Base-by-base conservation (phyloP, 2,888 invertebrate species). In the Erebia aethiops region DNA sequence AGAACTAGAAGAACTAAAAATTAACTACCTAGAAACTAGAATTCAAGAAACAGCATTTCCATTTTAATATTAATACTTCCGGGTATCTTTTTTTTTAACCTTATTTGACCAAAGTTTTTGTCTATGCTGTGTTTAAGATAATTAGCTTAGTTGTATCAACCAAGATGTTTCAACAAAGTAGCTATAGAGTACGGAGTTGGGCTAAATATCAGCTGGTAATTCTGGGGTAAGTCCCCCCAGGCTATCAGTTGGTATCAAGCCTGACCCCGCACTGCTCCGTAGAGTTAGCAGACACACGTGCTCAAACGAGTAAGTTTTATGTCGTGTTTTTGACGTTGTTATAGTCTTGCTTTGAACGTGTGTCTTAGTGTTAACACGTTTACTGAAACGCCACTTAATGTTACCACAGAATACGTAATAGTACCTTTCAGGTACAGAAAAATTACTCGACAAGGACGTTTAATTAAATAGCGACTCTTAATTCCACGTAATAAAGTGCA, bases 191-290 rank as follows among this genome's bases (percentile, higher is more conserved):
- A 64, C 77, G 87, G 78, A 76, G 65, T 77, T 80, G 81, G 88
- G 87, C 94, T 95, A 97, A 98, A 98, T 98, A 98, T 98, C 98
- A 98, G 98, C 98, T 98, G 98, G 98, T 98, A 98, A 98, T 98
- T 98, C 97, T 97, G 97, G 97, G 97, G 95, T 94, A 84, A 52
- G 67, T 54, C 86, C 89, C 92, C 96, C 96, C 97, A 97, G 97
- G 95, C 95, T 97, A 95, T 96, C 95, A 95, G 95, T 95, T 97
- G 97, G 96, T 98, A 97, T 97, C 92, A 94, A 92, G 94, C 90
- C 86, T 84, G 74, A 74, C 71, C 74, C 79, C 81, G 84, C 69
- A 64, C 76, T 63, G 76, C 85, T 74, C 76, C 76, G 78, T 84
- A 77, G 73, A 77, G 70, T 70, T 79, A 73, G 74, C 77, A 75